These are phyloP conservation scores for Tetranychus urticae DNA, from an alignment of 1,140 invertebrate species.

Conservation along the genomic window DNA sequence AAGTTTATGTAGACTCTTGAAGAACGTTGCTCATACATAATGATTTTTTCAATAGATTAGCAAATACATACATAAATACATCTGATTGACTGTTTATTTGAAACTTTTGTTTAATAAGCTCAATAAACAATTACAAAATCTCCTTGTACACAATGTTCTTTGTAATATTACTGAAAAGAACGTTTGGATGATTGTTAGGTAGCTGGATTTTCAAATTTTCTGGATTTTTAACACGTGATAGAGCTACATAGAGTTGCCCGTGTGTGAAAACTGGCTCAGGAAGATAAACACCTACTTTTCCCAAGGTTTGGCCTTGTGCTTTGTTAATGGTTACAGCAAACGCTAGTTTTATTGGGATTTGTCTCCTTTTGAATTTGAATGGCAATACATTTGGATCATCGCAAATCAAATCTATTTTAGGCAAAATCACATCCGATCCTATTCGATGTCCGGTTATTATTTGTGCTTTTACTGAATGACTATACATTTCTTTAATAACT, in stretches of 20 bases:
- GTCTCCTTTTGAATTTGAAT: not conserved
- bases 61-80: no score
- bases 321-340: slow-evolving; percentile 31
- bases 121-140: no score
- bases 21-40: no score
- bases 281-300: not conserved
- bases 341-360: slow-evolving; percentile 11
- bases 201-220: not conserved
- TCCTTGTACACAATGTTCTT: not conserved
- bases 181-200: not conserved
- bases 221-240: not conserved
- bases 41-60: no score
- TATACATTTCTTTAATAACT: not conserved
- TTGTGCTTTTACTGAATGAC: not conserved
- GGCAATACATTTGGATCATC: not conserved
- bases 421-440: not conserved
- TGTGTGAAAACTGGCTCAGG: not conserved
- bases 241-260: not conserved
- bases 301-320: slow-evolving; percentile 23
- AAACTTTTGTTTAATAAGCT: no score
- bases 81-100: no score
- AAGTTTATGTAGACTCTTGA: no score
- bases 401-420: not conserved
- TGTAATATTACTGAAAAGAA: not conserved
- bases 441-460: not conserved